These are phyloP conservation scores for Drosophila prolongata DNA, from an alignment of 2,888 invertebrate species.

Conservation along the genomic window DNA sequence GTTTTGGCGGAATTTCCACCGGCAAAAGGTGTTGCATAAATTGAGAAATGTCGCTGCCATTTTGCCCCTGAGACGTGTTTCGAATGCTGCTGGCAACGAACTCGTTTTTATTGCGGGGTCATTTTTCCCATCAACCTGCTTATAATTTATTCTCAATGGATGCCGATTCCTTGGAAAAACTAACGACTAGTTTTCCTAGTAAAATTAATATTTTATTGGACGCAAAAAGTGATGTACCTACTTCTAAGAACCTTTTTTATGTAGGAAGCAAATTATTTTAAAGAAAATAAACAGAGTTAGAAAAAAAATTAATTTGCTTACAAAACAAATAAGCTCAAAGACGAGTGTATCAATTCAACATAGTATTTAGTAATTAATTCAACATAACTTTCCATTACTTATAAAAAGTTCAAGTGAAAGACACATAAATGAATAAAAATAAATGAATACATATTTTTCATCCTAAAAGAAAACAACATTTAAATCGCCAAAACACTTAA, in stretches of 20 bases:
- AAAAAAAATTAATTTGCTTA: no score
- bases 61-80: constrained; percentile 28
- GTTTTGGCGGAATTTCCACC: constrained; percentile 22
- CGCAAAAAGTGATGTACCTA: not conserved
- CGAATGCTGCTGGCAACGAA: constrained; percentile 15
- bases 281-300: no score
- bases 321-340: no score
- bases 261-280: no score
- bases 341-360: no score
- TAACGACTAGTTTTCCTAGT: not conserved
- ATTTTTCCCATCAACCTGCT: not conserved
- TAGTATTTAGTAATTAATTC: no score
- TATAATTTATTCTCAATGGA: not conserved
- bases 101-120: not conserved
- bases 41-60: constrained; percentile 38
- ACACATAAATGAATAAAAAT: no score
- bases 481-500: not conserved
- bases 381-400: no score
- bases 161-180: not conserved
- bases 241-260: no score
- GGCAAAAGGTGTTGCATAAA: constrained; percentile 44
- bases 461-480: no score
- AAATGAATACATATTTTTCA: no score
- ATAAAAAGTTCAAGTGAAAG: no score
- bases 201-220: not conserved